Evolutionary conservation across 2,113 vertebrate genomes (phyloP).

Genomic region (Heloderma charlesbogerti): DNA sequence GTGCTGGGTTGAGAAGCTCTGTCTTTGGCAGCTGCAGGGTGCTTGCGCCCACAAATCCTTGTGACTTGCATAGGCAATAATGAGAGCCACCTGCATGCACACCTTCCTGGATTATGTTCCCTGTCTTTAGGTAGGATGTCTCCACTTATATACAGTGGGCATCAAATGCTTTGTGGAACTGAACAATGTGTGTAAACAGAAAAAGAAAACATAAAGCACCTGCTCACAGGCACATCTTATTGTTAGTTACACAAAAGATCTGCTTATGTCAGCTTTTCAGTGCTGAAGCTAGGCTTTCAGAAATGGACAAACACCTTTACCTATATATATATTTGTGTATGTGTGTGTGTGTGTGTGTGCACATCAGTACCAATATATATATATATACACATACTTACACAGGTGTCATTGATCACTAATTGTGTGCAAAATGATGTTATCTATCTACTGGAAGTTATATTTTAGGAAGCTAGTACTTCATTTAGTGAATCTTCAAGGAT

Average conservation of each 20-base stretch:
- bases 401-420: slow-evolving; percentile 26
- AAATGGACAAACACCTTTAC: slow-evolving; percentile 23
- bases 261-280: slow-evolving; percentile 17
- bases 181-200: not conserved
- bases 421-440: slow-evolving; percentile 27
- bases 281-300: slow-evolving; percentile 21
- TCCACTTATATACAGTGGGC: not conserved
- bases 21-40: not conserved
- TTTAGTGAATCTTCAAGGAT: slow-evolving; percentile 37
- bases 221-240: slow-evolving; percentile 2
- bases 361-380: not conserved
- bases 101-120: not conserved
- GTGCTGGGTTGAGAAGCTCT: not conserved
- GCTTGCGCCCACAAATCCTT: not conserved
- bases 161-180: not conserved
- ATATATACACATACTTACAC: not conserved
- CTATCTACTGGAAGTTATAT: slow-evolving; percentile 26
- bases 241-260: slow-evolving; percentile 16
- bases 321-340: not conserved
- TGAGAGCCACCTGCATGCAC: not conserved
- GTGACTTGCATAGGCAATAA: not conserved
- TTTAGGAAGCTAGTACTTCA: slow-evolving; percentile 52
- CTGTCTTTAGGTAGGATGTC: not conserved
- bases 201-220: slow-evolving; percentile 27
- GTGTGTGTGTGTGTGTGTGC: too few species aligned